Evolutionary conservation across 2,888 invertebrate genomes (phyloP).

Genomic region (Mantis religiosa): DNA sequence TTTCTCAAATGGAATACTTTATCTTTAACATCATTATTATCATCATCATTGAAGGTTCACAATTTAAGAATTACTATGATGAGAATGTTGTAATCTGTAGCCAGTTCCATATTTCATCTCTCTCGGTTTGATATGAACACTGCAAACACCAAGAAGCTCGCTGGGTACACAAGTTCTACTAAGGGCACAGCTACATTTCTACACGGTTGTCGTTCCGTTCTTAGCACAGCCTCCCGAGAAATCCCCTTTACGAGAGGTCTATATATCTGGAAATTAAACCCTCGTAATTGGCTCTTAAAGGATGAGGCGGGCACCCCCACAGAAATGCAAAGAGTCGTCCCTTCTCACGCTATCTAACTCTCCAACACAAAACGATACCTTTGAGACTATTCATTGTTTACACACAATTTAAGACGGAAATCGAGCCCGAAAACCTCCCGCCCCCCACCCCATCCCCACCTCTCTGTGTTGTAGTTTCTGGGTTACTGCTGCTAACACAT

Average conservation of each 20-base stretch:
- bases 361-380: conserved; percentile 20
- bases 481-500: neutral
- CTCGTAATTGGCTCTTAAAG: conserved; percentile 17
- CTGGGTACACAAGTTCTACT: neutral
- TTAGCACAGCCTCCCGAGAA: conserved; percentile 5
- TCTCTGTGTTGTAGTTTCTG: neutral
- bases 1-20: too few relatives aligned
- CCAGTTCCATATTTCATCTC: too few relatives aligned
- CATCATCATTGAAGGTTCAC: too few relatives aligned
- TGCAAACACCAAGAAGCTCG: neutral
- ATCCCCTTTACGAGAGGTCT: neutral
- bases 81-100: too few relatives aligned
- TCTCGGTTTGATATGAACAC: neutral
- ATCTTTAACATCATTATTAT: too few relatives aligned
- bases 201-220: neutral
- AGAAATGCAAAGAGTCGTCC: neutral
- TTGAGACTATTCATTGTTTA: conserved; percentile 21
- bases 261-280: conserved; percentile 18
- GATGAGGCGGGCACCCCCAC: neutral
- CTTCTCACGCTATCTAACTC: neutral
- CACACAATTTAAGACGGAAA: conserved; percentile 24
- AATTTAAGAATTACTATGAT: too few relatives aligned
- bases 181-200: neutral
- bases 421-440: conserved; percentile 2
- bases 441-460: neutral